A percentile compares a stretch with the other conserved stretches of the same genome.
These are phyloP conservation scores for Spisula solida DNA, from an alignment of 2,888 invertebrate genomes.

Conservation along the genomic window DNA sequence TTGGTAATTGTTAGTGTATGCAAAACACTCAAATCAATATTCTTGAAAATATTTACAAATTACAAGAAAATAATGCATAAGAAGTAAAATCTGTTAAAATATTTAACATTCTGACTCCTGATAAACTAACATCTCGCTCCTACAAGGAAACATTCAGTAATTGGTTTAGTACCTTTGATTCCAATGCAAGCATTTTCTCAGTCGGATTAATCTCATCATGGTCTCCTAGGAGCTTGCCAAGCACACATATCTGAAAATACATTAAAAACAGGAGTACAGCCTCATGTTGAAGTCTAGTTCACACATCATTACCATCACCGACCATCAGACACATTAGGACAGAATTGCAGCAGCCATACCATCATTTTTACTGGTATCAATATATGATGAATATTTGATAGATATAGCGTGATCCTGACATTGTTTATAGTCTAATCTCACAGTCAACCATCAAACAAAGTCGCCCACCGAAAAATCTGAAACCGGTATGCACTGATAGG, in stretches of 20 bases:
- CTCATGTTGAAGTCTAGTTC: not conserved
- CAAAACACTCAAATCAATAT: no score
- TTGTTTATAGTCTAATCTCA: not conserved
- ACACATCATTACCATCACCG: not conserved
- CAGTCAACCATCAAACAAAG: not conserved
- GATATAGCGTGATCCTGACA: not conserved
- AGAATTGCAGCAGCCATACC: not conserved
- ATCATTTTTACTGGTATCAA: not conserved
- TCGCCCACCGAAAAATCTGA: not conserved
- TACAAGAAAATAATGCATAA: not conserved
- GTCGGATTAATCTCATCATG: constrained; percentile 10
- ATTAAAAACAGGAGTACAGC: constrained; percentile 18
- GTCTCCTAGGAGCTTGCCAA: constrained; percentile 2
- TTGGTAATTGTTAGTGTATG: no score
- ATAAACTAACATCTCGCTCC: not conserved
- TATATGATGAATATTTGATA: constrained; percentile 24
- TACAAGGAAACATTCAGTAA: not conserved
- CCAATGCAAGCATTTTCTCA: not conserved
- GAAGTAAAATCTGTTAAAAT: not conserved
- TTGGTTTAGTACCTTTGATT: constrained; percentile 23
- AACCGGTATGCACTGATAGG: not conserved
- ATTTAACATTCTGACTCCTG: not conserved
- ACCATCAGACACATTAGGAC: not conserved
- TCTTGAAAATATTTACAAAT: not conserved
- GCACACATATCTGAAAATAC: constrained; percentile 21